Evolutionary conservation across 2,888 invertebrate genomes (phyloP).

Genomic region (Disparrhopalites patrizii): DNA sequence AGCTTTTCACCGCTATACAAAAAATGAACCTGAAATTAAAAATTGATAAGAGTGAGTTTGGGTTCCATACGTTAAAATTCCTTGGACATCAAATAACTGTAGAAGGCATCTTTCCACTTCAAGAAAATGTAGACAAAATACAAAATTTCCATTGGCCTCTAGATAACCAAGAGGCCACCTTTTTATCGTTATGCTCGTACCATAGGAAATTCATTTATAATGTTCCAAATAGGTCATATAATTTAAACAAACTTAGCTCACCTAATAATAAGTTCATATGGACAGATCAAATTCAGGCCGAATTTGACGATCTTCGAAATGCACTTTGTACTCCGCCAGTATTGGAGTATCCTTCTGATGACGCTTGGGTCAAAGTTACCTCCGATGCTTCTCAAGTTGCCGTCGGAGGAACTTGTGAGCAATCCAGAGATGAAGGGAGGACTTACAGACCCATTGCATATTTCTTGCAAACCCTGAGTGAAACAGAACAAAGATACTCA

Average conservation of each 20-base stretch:
- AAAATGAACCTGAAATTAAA: too few relatives aligned
- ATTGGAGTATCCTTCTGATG: neutral
- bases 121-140: constrained; percentile 17
- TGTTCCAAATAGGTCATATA: constrained; percentile 12
- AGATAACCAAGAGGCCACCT: constrained; percentile 5
- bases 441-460: constrained; percentile 30
- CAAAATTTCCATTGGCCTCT: constrained; percentile 17
- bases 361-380: neutral
- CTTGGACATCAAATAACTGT: neutral
- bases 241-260: constrained; percentile 2
- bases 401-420: constrained; percentile 14
- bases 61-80: too few relatives aligned
- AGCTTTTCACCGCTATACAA: too few relatives aligned
- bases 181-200: constrained; percentile 29
- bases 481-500: constrained; percentile 51
- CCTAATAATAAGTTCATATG: neutral
- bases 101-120: neutral
- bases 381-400: neutral
- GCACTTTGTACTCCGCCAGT: neutral
- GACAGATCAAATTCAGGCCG: neutral
- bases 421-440: constrained; percentile 30
- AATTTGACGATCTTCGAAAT: neutral
- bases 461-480: constrained; percentile 33
- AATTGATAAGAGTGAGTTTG: too few relatives aligned
- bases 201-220: constrained; percentile 31